Base-by-base conservation (phyloP, 2,888 invertebrate genomes). In the Euplagia quadripunctaria region DNA sequence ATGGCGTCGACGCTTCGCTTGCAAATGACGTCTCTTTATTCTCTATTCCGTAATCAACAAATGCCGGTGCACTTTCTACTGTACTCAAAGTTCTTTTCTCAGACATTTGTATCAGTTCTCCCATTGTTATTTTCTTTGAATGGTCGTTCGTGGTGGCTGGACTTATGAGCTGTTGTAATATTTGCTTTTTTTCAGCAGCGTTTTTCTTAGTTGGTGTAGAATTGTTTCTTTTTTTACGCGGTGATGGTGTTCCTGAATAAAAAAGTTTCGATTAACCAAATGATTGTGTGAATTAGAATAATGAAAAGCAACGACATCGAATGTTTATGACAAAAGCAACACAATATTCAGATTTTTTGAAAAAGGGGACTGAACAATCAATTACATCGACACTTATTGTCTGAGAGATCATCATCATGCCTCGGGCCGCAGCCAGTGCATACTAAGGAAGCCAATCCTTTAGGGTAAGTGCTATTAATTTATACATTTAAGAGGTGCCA, bases 131-230 rank as follows among this genome's bases (percentile, higher is more conserved):
- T 91, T 97, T 97, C 84, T 96, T 96, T 11, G 97, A 94, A 84
- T 93, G 96, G 73, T 97, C 97, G 84, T 97, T 97, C 73, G 96
- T 96, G 52, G 96, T 90, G 0, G 97, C 97, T 1, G 98, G 97
- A 73, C 97, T 97, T 78, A 97, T 97, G n/a, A 98, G 93, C 87
- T 98, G 97, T 89, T 98, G 98, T 16, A 98, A 95, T 74, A 98
- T 97, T 93, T 97, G 97, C 86, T 97, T 97, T 91, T 98, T 98
- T 92, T 98, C 98, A 52, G 97, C 97, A 41, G 97, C 97, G 85
- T 97, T 97, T 91, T 97, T 97, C 94, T 97, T 97, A 14, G 97
- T 97, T 42, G 97, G 98, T 42, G 98, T 98, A 12, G 98, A 98
- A 90, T 97, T 98, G 93, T 97, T 98, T 84, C 98, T 96, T 93